Base-by-base conservation (phyloP, 2,797 vertebrate species). In the Labroides dimidiatus region DNA sequence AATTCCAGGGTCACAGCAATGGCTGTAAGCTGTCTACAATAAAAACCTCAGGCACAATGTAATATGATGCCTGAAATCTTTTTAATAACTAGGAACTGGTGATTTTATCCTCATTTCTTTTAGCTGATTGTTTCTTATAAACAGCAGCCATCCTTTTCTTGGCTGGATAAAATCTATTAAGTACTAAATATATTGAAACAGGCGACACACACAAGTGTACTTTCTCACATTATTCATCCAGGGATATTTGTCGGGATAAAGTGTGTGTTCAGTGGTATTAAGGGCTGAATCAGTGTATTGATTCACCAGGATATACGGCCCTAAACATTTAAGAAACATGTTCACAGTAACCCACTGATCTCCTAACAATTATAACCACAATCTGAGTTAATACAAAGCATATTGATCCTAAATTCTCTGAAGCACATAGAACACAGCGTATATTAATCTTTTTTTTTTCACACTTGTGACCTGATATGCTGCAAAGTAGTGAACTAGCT, bases 31-130 rank as follows among this genome's bases (percentile, higher is more conserved):
- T 63, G 49, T 60, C 47, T 6, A 12, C 24, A 61, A 15, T 33
- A 33, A 55, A 41, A 65, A n/a, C 11, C 37, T 66, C 13, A 39
- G 21, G 23, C 47, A 33, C 60, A 65, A 62, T 54, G n/a, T 33
- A 37, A 53, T 43, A 69, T 16, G 17, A 57, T 11, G 47, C 19
- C 20, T 21, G 16, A 60, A 70, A 64, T 82, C 17, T 51, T 74
- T 80, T 75, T 47, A 68, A 72, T 63, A 72, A 73, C n/a, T 21
- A 44, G n/a, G 33, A 53, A 54, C 39, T 27, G 53, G 10, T 78
- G 17, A 85, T 82, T 73, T 73, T 59, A 76, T 72, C 10, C 20
- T 21, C 17, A 56, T 70, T 78, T 69, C n/a, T n/a, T 69, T 69
- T 41, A 77, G 56, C 20, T 78, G 57, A 74, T 36, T 81, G 52